Percentiles rank a stretch among this genome's conserved stretches.
phyloP scores from a whole-genome alignment of 2,888 invertebrate species.

The Caradrina kadenii region DNA sequence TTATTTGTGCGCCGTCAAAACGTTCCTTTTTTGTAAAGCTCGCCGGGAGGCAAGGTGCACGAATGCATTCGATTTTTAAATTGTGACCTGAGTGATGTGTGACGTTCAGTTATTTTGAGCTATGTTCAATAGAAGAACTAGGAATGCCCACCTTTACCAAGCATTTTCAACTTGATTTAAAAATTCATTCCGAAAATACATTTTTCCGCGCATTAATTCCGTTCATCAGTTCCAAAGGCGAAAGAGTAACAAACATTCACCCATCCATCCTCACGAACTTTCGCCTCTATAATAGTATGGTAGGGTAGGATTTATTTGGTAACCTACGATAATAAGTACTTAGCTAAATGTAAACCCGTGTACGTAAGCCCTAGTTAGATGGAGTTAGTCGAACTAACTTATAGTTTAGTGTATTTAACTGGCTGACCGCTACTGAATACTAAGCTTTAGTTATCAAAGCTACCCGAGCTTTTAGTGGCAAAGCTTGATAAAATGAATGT shows the following conservation, averaged over 20 bases:
- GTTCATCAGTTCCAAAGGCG: too few species aligned
- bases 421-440: slow-evolving; percentile 31
- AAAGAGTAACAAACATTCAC: too few species aligned
- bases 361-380: slow-evolving; percentile 26
- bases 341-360: slow-evolving; percentile 13
- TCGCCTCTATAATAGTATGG: too few species aligned
- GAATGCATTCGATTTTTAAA: slow-evolving; percentile 83
- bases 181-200: too few species aligned
- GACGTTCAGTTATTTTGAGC: slow-evolving; percentile 72
- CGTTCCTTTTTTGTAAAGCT: slow-evolving; percentile 85
- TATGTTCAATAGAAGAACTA: slow-evolving; percentile 42
- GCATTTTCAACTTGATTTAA: too few species aligned
- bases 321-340: slow-evolving; percentile 1
- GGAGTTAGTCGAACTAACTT: slow-evolving; percentile 48
- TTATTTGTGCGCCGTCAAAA: slow-evolving; percentile 76
- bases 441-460: slow-evolving; percentile 49
- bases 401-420: slow-evolving; percentile 48
- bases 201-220: too few species aligned
- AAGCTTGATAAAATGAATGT: slow-evolving; percentile 22
- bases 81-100: slow-evolving; percentile 85
- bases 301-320: not conserved
- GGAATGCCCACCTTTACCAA: too few species aligned
- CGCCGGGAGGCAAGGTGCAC: slow-evolving; percentile 88
- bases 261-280: too few species aligned
- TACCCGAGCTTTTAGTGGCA: slow-evolving; percentile 24